Conservation (phyloP, 2,888 invertebrate species). For the Podotricha telesiphe region DNA sequence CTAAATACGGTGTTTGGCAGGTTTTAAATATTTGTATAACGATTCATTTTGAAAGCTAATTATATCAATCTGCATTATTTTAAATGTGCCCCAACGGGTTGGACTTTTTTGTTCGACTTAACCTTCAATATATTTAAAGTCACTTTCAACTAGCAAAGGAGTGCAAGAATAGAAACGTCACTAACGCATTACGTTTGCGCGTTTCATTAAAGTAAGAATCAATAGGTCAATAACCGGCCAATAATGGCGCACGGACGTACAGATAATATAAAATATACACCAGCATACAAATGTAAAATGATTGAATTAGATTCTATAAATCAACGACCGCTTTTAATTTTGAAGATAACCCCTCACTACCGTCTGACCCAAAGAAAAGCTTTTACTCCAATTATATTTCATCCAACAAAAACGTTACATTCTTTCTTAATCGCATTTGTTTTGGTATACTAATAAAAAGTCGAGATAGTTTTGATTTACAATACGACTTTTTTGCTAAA, state of each 20-base stretch:
- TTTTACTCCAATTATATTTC: slow-evolving; percentile 57
- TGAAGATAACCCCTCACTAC: slow-evolving; percentile 75
- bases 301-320: slow-evolving; percentile 73
- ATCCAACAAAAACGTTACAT: slow-evolving; percentile 48
- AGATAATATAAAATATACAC: slow-evolving; percentile 49
- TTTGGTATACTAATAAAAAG: slow-evolving; percentile 47
- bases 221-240: slow-evolving; percentile 76
- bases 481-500: slow-evolving; percentile 64
- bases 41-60: slow-evolving; percentile 27
- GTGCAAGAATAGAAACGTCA: slow-evolving; percentile 47
- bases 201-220: slow-evolving; percentile 70
- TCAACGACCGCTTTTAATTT: slow-evolving; percentile 71
- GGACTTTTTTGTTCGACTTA: slow-evolving; percentile 10
- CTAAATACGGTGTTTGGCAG: slow-evolving; percentile 38
- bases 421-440: slow-evolving; percentile 47
- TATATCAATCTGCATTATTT: slow-evolving; percentile 22
- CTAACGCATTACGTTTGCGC: slow-evolving; percentile 66
- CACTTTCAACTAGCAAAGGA: slow-evolving; percentile 27
- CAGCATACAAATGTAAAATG: slow-evolving; percentile 68
- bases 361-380: slow-evolving; percentile 59
- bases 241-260: slow-evolving; percentile 54
- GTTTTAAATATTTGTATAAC: slow-evolving; percentile 38
- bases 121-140: slow-evolving; percentile 8
- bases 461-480: slow-evolving; percentile 49
- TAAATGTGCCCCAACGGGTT: slow-evolving; percentile 12